phyloP scores from a whole-genome alignment of 2,797 vertebrate species.

The Hemitrygon akajei region DNA sequence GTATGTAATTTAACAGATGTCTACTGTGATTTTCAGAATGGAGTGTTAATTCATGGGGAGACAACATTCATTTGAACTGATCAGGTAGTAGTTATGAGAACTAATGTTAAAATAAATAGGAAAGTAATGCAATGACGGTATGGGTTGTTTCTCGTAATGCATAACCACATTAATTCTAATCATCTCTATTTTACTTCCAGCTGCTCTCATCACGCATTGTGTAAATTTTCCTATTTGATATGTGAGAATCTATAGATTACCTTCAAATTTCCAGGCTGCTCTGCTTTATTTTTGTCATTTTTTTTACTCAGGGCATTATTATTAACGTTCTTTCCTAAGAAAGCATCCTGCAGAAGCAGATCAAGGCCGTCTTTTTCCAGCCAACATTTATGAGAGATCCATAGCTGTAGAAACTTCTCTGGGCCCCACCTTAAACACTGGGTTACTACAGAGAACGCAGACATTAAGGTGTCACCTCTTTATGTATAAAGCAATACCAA shows the following conservation, averaged over 20 bases:
- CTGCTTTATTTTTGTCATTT: not conserved
- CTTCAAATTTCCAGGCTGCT: not conserved
- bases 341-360: too few relatives aligned
- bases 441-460: too few relatives aligned
- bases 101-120: not conserved
- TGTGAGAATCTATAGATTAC: not conserved
- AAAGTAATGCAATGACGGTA: not conserved
- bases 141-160: not conserved
- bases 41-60: not conserved
- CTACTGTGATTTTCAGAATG: not conserved
- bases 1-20: not conserved
- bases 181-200: not conserved
- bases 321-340: too few relatives aligned
- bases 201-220: not conserved
- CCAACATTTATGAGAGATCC: not conserved
- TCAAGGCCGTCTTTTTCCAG: not conserved
- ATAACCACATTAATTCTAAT: not conserved
- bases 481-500: not conserved
- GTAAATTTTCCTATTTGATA: not conserved
- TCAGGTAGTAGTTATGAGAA: not conserved
- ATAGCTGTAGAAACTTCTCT: not conserved
- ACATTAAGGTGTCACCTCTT: too few relatives aligned
- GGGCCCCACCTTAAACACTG: not conserved
- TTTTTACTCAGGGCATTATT: too few relatives aligned
- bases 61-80: not conserved